These are phyloP conservation scores for Conger conger DNA, from an alignment of 2,113 vertebrate species.

Conservation along the genomic window DNA sequence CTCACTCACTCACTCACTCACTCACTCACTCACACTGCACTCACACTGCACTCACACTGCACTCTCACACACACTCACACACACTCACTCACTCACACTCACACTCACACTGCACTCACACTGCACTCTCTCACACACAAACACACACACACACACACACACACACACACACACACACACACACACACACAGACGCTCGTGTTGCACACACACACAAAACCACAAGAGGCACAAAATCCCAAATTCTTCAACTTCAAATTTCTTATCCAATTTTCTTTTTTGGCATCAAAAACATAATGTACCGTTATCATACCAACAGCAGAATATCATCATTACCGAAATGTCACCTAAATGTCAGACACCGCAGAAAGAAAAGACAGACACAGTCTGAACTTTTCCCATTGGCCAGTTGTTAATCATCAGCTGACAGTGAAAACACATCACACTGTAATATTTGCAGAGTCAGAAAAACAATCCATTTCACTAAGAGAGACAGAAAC, in stretches of 20 bases:
- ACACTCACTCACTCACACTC: constrained; percentile 28
- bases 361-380: background rate
- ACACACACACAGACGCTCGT: constrained; percentile 34
- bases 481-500: too few relatives aligned
- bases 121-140: background rate
- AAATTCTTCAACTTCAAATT: background rate
- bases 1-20: background rate
- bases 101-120: too few relatives aligned
- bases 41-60: too few relatives aligned
- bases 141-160: background rate
- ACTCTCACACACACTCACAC: constrained; percentile 29
- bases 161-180: constrained; percentile 26
- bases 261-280: background rate
- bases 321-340: background rate
- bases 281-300: background rate
- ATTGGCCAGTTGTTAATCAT: background rate
- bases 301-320: background rate
- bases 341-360: background rate
- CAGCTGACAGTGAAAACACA: background rate
- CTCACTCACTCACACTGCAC: background rate
- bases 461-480: too few relatives aligned
- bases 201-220: constrained; percentile 23
- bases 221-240: background rate
- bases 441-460: background rate
- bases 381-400: background rate